Conservation (phyloP, 2,888 invertebrate genomes). For the Euzophera pinguis region DNA sequence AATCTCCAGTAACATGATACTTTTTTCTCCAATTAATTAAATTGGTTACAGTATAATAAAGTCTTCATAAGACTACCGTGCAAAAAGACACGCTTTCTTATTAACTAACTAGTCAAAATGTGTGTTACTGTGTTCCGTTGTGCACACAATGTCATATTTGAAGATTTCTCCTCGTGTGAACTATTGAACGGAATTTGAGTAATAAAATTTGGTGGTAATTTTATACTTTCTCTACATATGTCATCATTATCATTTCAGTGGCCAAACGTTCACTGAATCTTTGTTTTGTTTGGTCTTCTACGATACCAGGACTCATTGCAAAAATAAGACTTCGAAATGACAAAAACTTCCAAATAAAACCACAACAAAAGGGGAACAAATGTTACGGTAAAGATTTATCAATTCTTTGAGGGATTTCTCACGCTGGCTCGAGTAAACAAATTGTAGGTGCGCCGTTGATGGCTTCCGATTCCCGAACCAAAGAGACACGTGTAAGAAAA, state of each 20-base stretch:
- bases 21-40: not conserved
- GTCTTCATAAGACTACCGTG: not conserved
- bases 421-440: conserved; percentile 7
- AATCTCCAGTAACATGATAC: not conserved
- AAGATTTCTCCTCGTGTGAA: not conserved
- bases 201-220: too few relatives aligned
- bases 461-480: conserved; percentile 7
- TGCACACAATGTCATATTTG: not conserved
- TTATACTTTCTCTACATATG: too few relatives aligned
- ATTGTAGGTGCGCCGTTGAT: conserved; percentile 11
- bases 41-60: not conserved
- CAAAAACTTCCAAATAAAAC: not conserved
- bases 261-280: too few relatives aligned
- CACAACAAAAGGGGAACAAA: not conserved
- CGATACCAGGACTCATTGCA: too few relatives aligned
- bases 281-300: too few relatives aligned
- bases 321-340: not conserved
- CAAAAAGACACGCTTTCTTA: conserved; percentile 4
- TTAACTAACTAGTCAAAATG: not conserved
- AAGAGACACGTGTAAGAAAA: conserved; percentile 10
- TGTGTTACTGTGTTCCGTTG: not conserved
- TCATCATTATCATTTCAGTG: too few relatives aligned
- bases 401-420: not conserved
- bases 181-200: not conserved
- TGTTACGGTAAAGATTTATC: not conserved